Conservation (phyloP, 1,140 invertebrate species). For the Calliphora vicina region DNA sequence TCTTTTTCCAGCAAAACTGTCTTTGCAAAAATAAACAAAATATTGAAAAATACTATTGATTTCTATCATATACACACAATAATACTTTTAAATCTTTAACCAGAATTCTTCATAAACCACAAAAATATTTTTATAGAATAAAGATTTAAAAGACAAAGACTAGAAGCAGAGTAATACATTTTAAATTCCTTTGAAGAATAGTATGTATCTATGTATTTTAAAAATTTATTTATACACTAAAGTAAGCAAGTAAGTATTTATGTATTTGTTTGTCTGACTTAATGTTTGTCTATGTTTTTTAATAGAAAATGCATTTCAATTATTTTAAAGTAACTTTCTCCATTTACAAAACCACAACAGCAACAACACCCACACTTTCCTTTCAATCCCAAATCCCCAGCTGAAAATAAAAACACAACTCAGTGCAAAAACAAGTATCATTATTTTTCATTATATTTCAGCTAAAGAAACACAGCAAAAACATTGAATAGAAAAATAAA, state of each 20-base stretch:
- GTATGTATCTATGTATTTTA: not conserved
- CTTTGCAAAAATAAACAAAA: no score
- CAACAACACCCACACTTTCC: not conserved
- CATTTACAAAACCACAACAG: not conserved
- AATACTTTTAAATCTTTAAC: no score
- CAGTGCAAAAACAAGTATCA: not conserved
- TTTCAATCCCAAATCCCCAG: not conserved
- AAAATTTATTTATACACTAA: not conserved
- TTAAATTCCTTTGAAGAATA: not conserved
- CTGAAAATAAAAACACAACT: not conserved
- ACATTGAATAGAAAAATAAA: not conserved
- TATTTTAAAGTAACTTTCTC: constrained; percentile 30
- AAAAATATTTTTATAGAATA: no score
- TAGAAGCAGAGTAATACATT: not conserved
- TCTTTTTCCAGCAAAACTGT: no score
- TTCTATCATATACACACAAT: no score
- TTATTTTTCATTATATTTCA: not conserved
- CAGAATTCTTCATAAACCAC: no score
- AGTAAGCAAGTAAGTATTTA: not conserved
- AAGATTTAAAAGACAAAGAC: no score
- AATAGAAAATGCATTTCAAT: constrained; percentile 27
- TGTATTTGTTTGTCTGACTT: not conserved
- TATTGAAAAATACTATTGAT: no score
- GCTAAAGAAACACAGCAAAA: not conserved
- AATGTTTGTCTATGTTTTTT: not conserved